Evolutionary conservation across 2,888 invertebrate genomes (phyloP).

Genomic region (Pedicia rivosa): DNA sequence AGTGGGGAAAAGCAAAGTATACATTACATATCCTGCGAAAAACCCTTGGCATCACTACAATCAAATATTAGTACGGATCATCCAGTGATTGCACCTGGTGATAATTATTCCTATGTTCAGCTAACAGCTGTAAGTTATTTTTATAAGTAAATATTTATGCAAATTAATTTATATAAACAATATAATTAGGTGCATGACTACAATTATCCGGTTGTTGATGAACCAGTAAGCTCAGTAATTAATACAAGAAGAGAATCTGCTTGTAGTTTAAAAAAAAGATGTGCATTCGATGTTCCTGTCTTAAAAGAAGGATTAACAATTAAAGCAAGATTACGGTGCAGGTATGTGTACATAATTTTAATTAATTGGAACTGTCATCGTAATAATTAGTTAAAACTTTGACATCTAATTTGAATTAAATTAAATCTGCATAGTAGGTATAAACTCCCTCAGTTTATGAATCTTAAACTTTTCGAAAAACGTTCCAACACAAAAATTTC

Average conservation of each 20-base stretch:
- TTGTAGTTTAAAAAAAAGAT: conserved; percentile 49
- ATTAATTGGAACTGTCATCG: no score
- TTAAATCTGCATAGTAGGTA: no score
- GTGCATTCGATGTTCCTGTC: conserved; percentile 33
- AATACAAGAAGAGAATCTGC: conserved; percentile 33
- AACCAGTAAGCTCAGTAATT: conserved; percentile 20
- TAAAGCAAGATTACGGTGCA: conserved; percentile 32
- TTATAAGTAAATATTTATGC: background rate
- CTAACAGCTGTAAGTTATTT: conserved; percentile 42
- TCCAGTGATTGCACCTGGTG: conserved; percentile 32
- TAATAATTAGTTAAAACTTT: no score
- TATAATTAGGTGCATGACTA: conserved; percentile 55
- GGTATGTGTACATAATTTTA: no score
- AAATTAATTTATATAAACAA: background rate
- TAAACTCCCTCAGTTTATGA: no score
- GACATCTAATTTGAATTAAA: no score
- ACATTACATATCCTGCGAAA: conserved; percentile 40
- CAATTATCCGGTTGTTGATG: conserved; percentile 51
- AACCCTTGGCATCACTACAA: conserved; percentile 16
- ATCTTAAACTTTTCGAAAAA: no score
- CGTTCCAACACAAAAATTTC: no score
- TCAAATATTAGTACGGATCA: conserved; percentile 15
- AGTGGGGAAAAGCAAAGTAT: conserved; percentile 31
- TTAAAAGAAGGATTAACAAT: conserved; percentile 20
- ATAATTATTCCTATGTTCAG: conserved; percentile 72